Percentiles rank a stretch among this genome's conserved stretches.
phyloP scores from a whole-genome alignment of 2,888 invertebrate genomes.

The Tachina lurida region DNA sequence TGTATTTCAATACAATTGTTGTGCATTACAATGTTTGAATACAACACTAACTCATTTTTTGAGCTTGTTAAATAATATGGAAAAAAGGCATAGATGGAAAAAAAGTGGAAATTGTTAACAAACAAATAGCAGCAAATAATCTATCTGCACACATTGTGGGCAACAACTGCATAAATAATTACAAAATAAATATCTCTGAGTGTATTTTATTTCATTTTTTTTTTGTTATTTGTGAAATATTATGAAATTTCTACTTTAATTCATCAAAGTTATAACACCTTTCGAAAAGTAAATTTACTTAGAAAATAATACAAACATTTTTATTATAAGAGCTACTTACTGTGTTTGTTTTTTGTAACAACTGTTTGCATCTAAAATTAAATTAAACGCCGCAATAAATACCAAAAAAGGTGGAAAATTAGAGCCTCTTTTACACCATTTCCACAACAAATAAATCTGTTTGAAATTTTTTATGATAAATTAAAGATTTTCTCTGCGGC shows the following conservation, averaged over 20 bases:
- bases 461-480: neutral
- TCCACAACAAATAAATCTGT: neutral
- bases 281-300: conserved; percentile 49
- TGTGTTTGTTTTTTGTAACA: conserved; percentile 6
- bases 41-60: neutral
- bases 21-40: conserved; percentile 34
- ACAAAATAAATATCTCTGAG: conserved; percentile 53
- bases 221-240: conserved; percentile 21
- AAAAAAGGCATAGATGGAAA: neutral
- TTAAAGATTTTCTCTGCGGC: neutral
- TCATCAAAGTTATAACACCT: conserved; percentile 44
- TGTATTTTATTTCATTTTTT: conserved; percentile 44
- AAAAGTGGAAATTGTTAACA: conserved; percentile 33
- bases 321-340: neutral
- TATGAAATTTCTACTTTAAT: conserved; percentile 49
- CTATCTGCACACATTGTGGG: conserved; percentile 5
- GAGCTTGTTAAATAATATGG: conserved; percentile 44
- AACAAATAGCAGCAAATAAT: conserved; percentile 49
- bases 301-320: conserved; percentile 40
- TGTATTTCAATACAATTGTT: conserved; percentile 33
- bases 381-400: conserved; percentile 1
- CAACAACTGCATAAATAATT: conserved; percentile 66
- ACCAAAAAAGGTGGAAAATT: conserved; percentile 5
- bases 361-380: neutral
- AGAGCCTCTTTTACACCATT: neutral